phyloP scores from a whole-genome alignment of 2,797 vertebrate genomes.

The Pygocentrus nattereri region DNA sequence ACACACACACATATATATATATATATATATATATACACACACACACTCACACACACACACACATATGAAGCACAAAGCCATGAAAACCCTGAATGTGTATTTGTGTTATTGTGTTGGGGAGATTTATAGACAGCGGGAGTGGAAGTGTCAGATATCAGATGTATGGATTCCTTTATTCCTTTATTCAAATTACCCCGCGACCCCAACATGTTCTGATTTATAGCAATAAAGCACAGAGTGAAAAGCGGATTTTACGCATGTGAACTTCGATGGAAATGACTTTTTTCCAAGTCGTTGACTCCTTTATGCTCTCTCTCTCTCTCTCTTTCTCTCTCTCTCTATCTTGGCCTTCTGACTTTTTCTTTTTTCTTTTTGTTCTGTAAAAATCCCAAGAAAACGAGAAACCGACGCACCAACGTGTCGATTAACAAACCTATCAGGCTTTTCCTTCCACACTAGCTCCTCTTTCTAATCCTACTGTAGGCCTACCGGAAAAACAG shows the following conservation, averaged over 20 bases:
- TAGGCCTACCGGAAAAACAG: no score
- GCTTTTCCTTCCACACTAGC: not conserved
- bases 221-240: constrained; percentile 73
- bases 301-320: constrained; percentile 45
- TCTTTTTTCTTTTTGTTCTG: no score
- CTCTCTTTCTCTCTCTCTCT: constrained; percentile 16
- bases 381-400: not conserved
- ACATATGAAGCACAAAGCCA: no score
- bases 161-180: constrained; percentile 67
- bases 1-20: no score
- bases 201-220: constrained; percentile 67
- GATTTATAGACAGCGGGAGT: constrained; percentile 54
- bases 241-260: constrained; percentile 74
- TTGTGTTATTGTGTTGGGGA: not conserved
- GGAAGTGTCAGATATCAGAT: constrained; percentile 49
- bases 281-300: constrained; percentile 63
- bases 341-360: no score
- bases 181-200: constrained; percentile 59
- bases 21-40: no score
- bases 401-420: not conserved
- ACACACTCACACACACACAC: no score
- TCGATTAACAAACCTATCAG: not conserved
- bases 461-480: no score
- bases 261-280: constrained; percentile 66
- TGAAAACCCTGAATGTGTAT: constrained; percentile 1